Conservation (phyloP, 2,888 invertebrate species). For the Notodonta dromedarius region DNA sequence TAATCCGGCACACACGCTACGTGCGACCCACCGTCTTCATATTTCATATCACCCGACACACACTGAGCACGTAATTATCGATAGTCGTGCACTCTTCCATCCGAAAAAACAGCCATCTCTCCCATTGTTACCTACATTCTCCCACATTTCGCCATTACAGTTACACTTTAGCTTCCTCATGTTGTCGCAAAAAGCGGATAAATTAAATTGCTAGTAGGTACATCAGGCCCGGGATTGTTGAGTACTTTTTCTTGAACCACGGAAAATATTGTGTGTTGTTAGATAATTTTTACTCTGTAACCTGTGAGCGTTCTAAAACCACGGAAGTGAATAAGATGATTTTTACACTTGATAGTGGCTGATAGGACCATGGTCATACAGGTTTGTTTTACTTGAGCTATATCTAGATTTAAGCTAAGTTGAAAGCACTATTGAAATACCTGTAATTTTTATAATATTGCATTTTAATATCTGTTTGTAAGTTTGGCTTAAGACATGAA, state of each 20-base stretch:
- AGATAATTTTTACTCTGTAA: constrained; percentile 53
- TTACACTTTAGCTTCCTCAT: constrained; percentile 78
- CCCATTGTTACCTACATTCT: constrained; percentile 75
- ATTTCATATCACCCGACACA: constrained; percentile 40
- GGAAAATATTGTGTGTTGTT: constrained; percentile 57
- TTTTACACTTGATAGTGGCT: too few relatives aligned
- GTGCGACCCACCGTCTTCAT: constrained; percentile 3
- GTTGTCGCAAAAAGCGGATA: constrained; percentile 72
- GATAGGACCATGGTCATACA: too few relatives aligned
- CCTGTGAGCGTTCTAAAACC: constrained; percentile 11
- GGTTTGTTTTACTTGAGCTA: too few relatives aligned
- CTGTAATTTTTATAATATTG: too few relatives aligned
- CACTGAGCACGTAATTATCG: constrained; percentile 71
- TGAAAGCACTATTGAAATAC: too few relatives aligned
- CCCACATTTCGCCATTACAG: constrained; percentile 82
- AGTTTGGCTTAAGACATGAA: too few relatives aligned
- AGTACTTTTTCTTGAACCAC: constrained; percentile 51
- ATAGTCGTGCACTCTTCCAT: constrained; percentile 78
- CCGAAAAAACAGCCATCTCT: constrained; percentile 77
- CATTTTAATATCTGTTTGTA: too few relatives aligned
- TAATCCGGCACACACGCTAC: neutral
- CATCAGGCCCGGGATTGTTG: constrained; percentile 50
- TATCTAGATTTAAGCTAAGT: too few relatives aligned
- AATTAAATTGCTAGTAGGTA: constrained; percentile 73
- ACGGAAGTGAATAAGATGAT: too few relatives aligned